A percentile compares a stretch with the other conserved stretches of the same genome.
Conservation (phyloP, 2,888 invertebrate genomes). For the Molorchus minor region DNA sequence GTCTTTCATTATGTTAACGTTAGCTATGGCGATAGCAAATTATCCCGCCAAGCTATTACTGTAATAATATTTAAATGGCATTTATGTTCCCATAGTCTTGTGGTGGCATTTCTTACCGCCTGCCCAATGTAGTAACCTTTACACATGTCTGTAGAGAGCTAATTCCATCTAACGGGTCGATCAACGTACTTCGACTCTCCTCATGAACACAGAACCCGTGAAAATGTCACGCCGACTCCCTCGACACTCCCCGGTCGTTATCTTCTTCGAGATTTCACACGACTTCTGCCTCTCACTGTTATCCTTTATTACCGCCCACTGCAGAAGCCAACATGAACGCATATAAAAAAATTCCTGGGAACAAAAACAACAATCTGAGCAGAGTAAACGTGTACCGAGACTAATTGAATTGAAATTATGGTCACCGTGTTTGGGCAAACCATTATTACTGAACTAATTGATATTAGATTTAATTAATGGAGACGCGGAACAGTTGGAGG, state of each 20-base stretch:
- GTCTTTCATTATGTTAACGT: too few relatives aligned
- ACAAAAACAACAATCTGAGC: too few relatives aligned
- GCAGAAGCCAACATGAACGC: slow-evolving; percentile 4
- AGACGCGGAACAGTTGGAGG: too few relatives aligned
- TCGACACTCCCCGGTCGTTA: slow-evolving; percentile 4
- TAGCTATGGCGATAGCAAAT: too few relatives aligned
- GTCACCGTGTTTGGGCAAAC: background rate
- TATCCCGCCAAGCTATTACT: too few relatives aligned
- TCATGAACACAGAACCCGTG: background rate
- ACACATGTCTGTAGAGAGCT: too few relatives aligned
- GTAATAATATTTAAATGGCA: too few relatives aligned
- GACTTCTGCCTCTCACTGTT: slow-evolving; percentile 1
- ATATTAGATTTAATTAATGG: too few relatives aligned
- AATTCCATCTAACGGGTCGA: too few relatives aligned
- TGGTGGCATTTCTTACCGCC: too few relatives aligned
- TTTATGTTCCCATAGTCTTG: too few relatives aligned
- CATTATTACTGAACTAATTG: background rate
- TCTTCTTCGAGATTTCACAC: slow-evolving; percentile 18
- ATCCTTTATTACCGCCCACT: slow-evolving; percentile 14
- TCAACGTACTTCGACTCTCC: background rate
- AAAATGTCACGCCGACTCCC: slow-evolving; percentile 7
- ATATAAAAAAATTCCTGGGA: slow-evolving; percentile 6
- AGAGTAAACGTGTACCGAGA: slow-evolving; percentile 6
- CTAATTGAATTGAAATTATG: slow-evolving; percentile 15
- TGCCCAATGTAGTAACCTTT: too few relatives aligned